Percentiles rank a stretch among this genome's conserved stretches.
Conservation (phyloP, 2,113 vertebrate species). For the Varanus komodoensis region DNA sequence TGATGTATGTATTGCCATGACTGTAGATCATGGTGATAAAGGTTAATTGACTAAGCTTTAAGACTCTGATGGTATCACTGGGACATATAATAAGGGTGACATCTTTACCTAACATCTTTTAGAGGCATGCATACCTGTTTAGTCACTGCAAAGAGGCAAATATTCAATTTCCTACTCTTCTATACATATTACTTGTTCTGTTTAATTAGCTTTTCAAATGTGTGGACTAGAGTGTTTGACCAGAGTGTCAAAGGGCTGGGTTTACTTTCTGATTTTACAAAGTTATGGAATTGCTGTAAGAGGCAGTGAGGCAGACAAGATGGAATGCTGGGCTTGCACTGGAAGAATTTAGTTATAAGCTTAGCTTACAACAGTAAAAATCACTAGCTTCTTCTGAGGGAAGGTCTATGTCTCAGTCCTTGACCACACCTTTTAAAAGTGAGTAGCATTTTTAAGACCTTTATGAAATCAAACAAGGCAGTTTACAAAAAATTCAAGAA, state of each 20-base stretch:
- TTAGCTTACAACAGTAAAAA: background rate
- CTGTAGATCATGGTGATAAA: constrained; percentile 57
- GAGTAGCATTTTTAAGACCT: too few relatives aligned
- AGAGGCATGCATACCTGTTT: constrained; percentile 32
- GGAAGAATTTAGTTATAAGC: background rate
- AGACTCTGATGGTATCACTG: constrained; percentile 54
- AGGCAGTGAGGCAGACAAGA: background rate
- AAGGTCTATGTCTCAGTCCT: background rate
- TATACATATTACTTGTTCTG: background rate
- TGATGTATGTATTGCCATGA: constrained; percentile 20
- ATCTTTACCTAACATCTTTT: constrained; percentile 50
- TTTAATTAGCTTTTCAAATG: constrained; percentile 13
- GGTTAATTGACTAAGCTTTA: constrained; percentile 52
- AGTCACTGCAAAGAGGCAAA: constrained; percentile 35
- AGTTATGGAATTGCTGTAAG: background rate
- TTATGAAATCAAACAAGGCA: background rate
- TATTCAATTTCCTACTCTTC: constrained; percentile 15
- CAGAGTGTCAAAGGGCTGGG: background rate
- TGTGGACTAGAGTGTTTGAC: background rate
- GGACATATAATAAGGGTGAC: constrained; percentile 39
- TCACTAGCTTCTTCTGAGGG: background rate
- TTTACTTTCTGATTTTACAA: background rate
- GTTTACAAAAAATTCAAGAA: too few relatives aligned
- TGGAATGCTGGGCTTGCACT: background rate
- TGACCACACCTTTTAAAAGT: background rate